phyloP scores from a whole-genome alignment of 2,797 vertebrate species.

The Cyprinodon diabolis region DNA sequence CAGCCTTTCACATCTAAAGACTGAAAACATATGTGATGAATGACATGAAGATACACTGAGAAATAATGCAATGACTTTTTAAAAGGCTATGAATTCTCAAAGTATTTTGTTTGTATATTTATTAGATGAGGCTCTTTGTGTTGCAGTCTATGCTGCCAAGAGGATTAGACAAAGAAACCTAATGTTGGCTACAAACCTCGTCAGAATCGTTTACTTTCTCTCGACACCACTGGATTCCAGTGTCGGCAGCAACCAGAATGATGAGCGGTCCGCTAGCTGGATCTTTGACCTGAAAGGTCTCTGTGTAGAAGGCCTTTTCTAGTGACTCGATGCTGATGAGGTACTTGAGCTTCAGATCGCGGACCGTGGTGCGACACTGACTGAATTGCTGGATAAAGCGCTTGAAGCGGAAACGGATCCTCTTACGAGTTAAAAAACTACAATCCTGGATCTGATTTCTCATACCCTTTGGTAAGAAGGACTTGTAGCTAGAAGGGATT shows the following conservation, averaged over 20 bases:
- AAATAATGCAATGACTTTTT: neutral
- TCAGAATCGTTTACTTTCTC: slow-evolving; percentile 72
- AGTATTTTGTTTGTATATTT: neutral
- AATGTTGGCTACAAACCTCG: slow-evolving; percentile 49
- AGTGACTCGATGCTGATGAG: slow-evolving; percentile 95
- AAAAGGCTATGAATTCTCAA: neutral
- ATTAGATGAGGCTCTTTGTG: neutral
- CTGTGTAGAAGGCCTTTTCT: slow-evolving; percentile 92
- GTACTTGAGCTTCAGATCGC: slow-evolving; percentile 97
- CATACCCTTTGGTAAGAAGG: slow-evolving; percentile 92
- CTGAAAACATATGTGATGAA: neutral
- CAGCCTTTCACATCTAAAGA: no score
- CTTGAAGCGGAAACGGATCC: slow-evolving; percentile 96
- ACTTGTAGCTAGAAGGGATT: slow-evolving; percentile 88
- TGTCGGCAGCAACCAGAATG: slow-evolving; percentile 89
- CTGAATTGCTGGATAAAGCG: slow-evolving; percentile 78
- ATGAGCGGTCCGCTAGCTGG: slow-evolving; percentile 82
- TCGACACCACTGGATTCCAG: slow-evolving; percentile 79
- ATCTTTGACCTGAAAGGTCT: slow-evolving; percentile 91
- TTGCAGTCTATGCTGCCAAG: neutral
- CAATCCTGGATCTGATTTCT: slow-evolving; percentile 92
- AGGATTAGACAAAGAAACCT: neutral
- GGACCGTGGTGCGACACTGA: slow-evolving; percentile 83
- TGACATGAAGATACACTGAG: neutral
- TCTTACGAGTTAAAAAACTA: slow-evolving; percentile 94